Evolutionary conservation across 2,888 invertebrate species (phyloP).

Genomic region (Sarcophaga caerulescens): DNA sequence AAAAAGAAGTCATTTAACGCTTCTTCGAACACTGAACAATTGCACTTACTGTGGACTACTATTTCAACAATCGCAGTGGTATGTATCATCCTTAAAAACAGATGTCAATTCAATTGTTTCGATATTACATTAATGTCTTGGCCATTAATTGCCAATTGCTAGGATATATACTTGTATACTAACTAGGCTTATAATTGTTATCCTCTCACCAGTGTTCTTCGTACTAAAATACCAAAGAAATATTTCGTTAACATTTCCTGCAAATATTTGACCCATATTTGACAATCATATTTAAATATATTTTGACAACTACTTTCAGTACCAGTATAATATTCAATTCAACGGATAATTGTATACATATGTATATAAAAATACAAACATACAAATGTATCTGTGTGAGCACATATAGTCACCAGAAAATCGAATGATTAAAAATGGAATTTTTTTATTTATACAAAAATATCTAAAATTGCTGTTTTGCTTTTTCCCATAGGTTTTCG

Average conservation of each 20-base stretch:
- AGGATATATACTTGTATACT: not conserved
- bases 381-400: not conserved
- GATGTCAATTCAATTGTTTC: constrained; percentile 71
- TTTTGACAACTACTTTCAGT: constrained; percentile 51
- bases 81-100: constrained; percentile 60
- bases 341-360: constrained; percentile 5
- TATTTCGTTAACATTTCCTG: not conserved
- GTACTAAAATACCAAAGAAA: constrained; percentile 18
- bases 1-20: constrained; percentile 78
- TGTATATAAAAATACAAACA: not conserved
- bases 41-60: constrained; percentile 2
- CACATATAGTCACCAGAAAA: not conserved
- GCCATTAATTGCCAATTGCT: constrained; percentile 49
- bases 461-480: too few species aligned
- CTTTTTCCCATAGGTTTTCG: too few species aligned
- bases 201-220: constrained; percentile 10
- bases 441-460: too few species aligned
- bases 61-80: not conserved
- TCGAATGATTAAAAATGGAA: too few species aligned
- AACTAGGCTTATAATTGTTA: not conserved
- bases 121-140: constrained; percentile 65
- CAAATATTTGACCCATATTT: constrained; percentile 57
- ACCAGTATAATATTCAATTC: constrained; percentile 28
- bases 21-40: constrained; percentile 70
- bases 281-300: constrained; percentile 1